phyloP scores from a whole-genome alignment of 2,797 vertebrate species.

The Ficedula albicollis region DNA sequence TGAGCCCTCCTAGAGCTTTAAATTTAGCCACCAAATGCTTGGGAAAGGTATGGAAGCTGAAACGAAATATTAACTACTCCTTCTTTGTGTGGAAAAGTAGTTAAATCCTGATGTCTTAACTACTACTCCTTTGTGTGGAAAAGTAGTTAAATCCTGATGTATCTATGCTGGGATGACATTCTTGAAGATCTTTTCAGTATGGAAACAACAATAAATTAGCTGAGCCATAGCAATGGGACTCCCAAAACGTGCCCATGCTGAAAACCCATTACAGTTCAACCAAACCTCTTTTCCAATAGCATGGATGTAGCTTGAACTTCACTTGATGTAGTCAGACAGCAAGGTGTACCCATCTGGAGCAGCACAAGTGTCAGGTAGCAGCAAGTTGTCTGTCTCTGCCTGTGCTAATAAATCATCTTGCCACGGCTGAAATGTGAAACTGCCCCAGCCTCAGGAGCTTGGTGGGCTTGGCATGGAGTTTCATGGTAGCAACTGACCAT shows the following conservation, averaged over 20 bases:
- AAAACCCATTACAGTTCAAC: not conserved
- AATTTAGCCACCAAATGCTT: not conserved
- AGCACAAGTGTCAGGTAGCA: not conserved
- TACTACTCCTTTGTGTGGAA: no score
- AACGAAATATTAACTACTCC: not conserved
- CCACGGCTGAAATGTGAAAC: not conserved
- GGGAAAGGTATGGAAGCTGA: no score
- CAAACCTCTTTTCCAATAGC: not conserved
- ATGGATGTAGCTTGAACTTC: not conserved
- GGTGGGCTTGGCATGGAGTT: not conserved
- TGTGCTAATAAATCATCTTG: not conserved
- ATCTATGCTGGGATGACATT: not conserved
- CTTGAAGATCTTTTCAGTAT: not conserved
- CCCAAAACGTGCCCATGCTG: not conserved
- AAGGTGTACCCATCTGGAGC: rapidly evolving
- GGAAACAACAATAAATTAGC: not conserved
- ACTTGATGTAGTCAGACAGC: not conserved
- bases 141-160: not conserved
- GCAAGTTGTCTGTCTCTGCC: not conserved
- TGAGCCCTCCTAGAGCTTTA: not conserved
- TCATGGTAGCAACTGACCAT: not conserved
- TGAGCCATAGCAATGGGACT: not conserved
- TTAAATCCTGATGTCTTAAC: no score
- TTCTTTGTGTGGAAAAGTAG: no score
- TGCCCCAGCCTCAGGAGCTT: not conserved